Base-by-base conservation (phyloP, 2,113 vertebrate genomes). In the Ploceus nigricollis region DNA sequence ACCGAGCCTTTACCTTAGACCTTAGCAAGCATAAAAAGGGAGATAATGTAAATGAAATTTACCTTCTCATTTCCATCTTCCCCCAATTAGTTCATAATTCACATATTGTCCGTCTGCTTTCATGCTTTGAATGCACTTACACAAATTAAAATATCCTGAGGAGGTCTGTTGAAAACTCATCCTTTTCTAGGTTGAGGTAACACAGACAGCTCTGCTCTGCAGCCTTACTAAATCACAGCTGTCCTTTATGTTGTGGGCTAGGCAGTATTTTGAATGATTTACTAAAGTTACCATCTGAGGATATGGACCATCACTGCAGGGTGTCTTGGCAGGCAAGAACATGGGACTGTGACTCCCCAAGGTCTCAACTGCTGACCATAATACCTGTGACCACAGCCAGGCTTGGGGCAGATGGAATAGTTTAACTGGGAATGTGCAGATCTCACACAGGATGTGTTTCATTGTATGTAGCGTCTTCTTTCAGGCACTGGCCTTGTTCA, bases 1-100 rank as follows among this genome's bases (percentile, higher is more conserved):
- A 96, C 96, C 91, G 93, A 97, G 96, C 90, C 93, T 98, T 97
- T 98, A 97, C 97, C 95, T 97, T 97, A 98, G 98, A 98, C 95
- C 96, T 96, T 96, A 94, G 53, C 94, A 95, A 97, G 87, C 90
- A 82, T 97, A 97, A 97, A 97, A 97, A 96, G 86, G 94, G 96
- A 98, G 95, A 96, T 97, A 97, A 98, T 97, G 91, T 97, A 96
- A 97, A 97, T 98, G 97, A 97, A 98, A 97, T 97, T 96, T 97
- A 93, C 94, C 89, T 96, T 97, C 94, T 95, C 94, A 93, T 96
- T 98, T 97, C 89, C 78, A 89, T 90, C 84, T 95, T 98, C 82
- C 75, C 93, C 89, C 90, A 98, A 96, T 97, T 97, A 97, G 92
- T 96, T 98, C 93, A 96, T 94, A 94, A 96, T 90, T 97, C 96